Percentiles rank a stretch among this genome's conserved stretches.
phyloP scores from a whole-genome alignment of 2,888 invertebrate genomes.

The Cecidostiba fungosa region DNA sequence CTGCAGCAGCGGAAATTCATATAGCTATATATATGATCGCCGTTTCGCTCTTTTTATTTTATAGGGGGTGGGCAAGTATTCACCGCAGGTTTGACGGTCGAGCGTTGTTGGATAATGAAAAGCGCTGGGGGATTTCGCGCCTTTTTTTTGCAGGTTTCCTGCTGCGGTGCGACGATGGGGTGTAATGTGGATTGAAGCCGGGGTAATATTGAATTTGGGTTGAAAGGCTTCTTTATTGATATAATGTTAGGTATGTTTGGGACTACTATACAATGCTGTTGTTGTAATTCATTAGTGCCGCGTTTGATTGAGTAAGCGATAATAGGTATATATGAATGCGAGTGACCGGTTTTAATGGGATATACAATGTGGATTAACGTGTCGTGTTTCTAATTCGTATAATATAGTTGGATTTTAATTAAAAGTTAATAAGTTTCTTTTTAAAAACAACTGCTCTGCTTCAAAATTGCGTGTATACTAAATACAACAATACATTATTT shows the following conservation, averaged over 20 bases:
- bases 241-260: background rate
- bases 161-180: background rate
- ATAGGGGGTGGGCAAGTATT: background rate
- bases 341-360: no score
- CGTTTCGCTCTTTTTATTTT: background rate
- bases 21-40: background rate
- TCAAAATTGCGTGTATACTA: no score
- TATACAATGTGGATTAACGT: no score
- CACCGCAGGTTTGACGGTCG: background rate
- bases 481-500: no score
- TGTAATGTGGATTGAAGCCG: no score
- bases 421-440: no score
- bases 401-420: no score
- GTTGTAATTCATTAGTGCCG: background rate
- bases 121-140: background rate
- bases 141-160: background rate
- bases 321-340: no score
- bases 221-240: background rate
- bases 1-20: conserved; percentile 16
- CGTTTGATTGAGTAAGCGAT: background rate
- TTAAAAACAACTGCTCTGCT: no score
- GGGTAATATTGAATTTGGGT: background rate
- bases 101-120: background rate
- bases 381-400: no score
- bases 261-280: no score